These are phyloP conservation scores for Drosophila birchii DNA, from an alignment of 2,888 invertebrate species.

Conservation along the genomic window DNA sequence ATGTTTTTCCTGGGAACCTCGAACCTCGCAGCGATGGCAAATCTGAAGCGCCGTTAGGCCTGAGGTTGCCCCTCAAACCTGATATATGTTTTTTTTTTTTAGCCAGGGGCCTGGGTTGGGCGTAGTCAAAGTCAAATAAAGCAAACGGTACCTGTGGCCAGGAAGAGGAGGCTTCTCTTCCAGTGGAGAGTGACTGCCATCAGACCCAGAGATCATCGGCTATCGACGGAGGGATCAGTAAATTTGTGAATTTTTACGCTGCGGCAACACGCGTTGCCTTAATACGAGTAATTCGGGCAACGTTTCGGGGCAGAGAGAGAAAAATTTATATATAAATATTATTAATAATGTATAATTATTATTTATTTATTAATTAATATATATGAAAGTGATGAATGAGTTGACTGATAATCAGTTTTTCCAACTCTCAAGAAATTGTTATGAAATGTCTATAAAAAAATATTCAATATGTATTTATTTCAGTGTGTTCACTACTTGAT, in stretches of 20 bases:
- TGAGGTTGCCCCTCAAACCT: background rate
- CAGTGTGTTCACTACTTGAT: constrained; percentile 22
- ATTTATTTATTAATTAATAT: background rate
- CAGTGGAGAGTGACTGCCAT: constrained; percentile 25
- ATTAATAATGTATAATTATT: too few species aligned
- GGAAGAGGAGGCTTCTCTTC: constrained; percentile 2
- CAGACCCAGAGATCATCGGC: constrained; percentile 19
- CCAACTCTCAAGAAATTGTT: too few species aligned
- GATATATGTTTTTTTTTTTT: background rate
- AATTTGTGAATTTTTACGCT: constrained; percentile 80
- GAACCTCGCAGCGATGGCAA: constrained; percentile 50
- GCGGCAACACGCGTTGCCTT: constrained; percentile 66
- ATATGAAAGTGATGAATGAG: background rate
- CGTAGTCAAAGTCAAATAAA: constrained; percentile 54
- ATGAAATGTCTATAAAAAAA: background rate
- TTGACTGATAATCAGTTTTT: too few species aligned
- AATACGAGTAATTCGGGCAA: constrained; percentile 72
- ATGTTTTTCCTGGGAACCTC: constrained; percentile 58
- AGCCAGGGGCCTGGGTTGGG: constrained; percentile 18
- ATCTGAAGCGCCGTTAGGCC: constrained; percentile 73
- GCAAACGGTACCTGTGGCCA: constrained; percentile 53
- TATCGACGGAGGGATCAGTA: constrained; percentile 70
- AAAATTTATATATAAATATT: background rate
- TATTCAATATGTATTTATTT: background rate
- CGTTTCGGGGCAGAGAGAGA: constrained; percentile 10